These are phyloP conservation scores for Siniperca obscura DNA, from an alignment of 2,797 vertebrate genomes.

Conservation along the genomic window DNA sequence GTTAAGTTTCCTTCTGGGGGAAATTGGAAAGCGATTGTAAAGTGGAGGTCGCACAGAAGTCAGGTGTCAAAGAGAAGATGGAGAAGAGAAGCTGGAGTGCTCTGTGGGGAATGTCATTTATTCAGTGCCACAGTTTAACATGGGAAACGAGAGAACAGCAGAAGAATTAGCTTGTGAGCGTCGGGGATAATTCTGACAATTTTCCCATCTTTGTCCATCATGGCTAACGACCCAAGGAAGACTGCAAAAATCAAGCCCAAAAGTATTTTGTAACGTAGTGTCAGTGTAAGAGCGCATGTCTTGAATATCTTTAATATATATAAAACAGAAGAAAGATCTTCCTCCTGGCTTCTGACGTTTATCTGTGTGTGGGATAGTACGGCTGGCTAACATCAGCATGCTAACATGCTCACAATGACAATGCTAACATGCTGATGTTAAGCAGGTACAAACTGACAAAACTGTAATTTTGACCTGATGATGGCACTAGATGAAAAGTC, in stretches of 20 bases:
- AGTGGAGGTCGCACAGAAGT: constrained; percentile 30
- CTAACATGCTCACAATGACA: no score
- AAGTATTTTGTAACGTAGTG: not conserved
- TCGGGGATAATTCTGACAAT: constrained; percentile 10
- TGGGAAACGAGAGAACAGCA: not conserved
- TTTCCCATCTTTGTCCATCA: constrained; percentile 16
- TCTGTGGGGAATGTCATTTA: constrained; percentile 13
- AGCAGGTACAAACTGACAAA: no score
- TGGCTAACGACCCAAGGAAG: constrained; percentile 11
- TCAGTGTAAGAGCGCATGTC: not conserved
- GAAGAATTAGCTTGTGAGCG: constrained; percentile 10
- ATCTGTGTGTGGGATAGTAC: no score
- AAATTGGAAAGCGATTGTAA: not conserved
- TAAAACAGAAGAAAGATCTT: not conserved
- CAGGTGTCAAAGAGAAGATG: constrained; percentile 27
- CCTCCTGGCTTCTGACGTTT: not conserved
- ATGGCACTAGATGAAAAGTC: no score
- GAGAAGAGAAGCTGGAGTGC: not conserved
- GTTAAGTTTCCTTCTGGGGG: constrained; percentile 18
- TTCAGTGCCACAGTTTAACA: constrained; percentile 47
- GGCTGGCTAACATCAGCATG: no score
- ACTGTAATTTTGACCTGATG: no score
- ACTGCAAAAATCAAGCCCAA: not conserved
- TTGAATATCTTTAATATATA: not conserved
- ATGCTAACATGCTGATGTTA: no score